These are phyloP conservation scores for Aurelia aurita complex sp. Pacific DNA, from an alignment of 30 jellyfish, hydroid and myxozoan species.

Conservation along the genomic window DNA sequence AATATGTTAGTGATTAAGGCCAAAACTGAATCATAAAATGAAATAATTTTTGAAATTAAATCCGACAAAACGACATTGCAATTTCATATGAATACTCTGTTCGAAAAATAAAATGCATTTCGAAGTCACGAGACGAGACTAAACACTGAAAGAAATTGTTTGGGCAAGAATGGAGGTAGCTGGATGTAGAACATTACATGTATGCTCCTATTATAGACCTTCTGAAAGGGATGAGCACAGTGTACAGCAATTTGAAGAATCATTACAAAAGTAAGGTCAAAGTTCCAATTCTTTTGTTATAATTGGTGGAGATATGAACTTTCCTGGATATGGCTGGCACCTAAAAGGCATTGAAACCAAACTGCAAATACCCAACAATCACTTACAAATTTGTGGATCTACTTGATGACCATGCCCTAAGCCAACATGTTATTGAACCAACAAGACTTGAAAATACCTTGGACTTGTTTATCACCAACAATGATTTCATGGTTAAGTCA, in stretches of 20 bases:
- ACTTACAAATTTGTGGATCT: conserved; percentile 25
- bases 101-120: too few species aligned
- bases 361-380: conserved; percentile 27
- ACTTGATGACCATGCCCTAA: conserved; percentile 20
- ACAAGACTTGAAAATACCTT: conserved; percentile 14
- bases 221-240: conserved; percentile 24
- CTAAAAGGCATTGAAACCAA: conserved; percentile 12
- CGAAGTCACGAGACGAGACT: too few species aligned
- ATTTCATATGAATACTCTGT: too few species aligned
- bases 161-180: conserved; percentile 3
- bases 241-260: neutral
- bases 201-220: conserved; percentile 7
- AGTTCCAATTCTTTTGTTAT: neutral
- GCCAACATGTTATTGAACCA: conserved; percentile 20
- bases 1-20: too few species aligned
- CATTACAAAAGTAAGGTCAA: neutral
- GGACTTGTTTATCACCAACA: conserved; percentile 46
- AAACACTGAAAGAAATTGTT: neutral
- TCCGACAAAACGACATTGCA: too few species aligned
- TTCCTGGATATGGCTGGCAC: conserved; percentile 54
- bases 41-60: too few species aligned
- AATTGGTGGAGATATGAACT: conserved; percentile 20
- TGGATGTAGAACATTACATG: neutral
- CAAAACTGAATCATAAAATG: too few species aligned
- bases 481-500: neutral